phyloP scores from a whole-genome alignment of 2,888 invertebrate species.

The Lepetodrilus schrolli region DNA sequence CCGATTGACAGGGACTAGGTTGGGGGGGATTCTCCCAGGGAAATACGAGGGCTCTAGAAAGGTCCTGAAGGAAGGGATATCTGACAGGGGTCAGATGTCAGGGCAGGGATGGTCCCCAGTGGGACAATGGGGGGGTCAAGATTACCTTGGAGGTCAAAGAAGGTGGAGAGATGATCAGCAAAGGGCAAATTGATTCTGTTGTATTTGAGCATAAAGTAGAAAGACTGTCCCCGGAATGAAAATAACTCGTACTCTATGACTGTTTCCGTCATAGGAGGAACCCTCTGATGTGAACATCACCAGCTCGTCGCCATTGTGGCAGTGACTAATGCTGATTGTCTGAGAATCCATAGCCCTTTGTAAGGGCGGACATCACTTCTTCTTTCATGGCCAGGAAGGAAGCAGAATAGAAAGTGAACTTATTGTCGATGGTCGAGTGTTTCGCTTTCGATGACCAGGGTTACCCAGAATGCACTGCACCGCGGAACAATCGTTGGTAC shows the following conservation, averaged over 20 bases:
- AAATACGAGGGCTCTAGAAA: background rate
- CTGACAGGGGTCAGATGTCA: background rate
- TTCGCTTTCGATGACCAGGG: background rate
- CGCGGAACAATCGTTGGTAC: too few species aligned
- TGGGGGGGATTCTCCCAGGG: background rate
- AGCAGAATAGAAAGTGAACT: too few species aligned
- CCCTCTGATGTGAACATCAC: too few species aligned
- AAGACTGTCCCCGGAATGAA: background rate
- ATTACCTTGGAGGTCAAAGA: background rate
- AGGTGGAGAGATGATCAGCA: background rate
- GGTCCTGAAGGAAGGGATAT: background rate
- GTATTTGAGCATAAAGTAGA: background rate
- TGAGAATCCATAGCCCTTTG: too few species aligned
- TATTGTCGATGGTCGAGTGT: background rate
- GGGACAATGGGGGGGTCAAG: background rate
- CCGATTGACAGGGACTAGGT: background rate
- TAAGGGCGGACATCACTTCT: too few species aligned
- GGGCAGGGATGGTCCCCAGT: constrained; percentile 2
- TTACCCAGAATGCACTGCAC: background rate
- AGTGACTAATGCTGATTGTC: too few species aligned
- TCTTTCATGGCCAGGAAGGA: too few species aligned
- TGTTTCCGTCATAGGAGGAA: too few species aligned
- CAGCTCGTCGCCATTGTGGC: too few species aligned
- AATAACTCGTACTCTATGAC: too few species aligned
- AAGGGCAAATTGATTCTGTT: background rate